phyloP scores from a whole-genome alignment of 2,888 invertebrate genomes.

The Pseudococcus jackbeardsleyi region DNA sequence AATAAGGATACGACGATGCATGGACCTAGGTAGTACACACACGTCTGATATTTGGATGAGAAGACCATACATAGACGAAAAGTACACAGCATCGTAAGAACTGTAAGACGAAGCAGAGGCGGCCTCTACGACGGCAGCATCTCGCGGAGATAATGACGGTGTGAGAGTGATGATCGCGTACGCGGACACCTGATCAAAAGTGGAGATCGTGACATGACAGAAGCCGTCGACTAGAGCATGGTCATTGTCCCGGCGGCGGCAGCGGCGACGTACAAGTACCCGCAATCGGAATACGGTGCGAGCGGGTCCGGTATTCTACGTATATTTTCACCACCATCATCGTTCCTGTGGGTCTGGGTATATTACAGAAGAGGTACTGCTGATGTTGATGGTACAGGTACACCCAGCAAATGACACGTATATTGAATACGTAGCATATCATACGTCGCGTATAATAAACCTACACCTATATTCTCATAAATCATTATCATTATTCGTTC shows the following conservation, averaged over 20 bases:
- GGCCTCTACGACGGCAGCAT: not conserved
- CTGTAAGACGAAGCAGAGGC: not conserved
- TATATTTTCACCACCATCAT: slow-evolving; percentile 35
- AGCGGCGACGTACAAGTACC: not conserved
- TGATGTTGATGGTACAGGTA: not conserved
- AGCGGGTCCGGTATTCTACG: slow-evolving; percentile 29
- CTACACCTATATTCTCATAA: slow-evolving; percentile 47
- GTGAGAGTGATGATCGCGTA: slow-evolving; percentile 40
- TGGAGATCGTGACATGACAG: slow-evolving; percentile 64
- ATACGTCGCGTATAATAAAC: not conserved
- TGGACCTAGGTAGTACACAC: not conserved
- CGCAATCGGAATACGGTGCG: not conserved
- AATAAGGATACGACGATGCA: not conserved
- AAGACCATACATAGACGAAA: not conserved
- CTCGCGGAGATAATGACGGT: slow-evolving; percentile 53
- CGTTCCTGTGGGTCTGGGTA: not conserved
- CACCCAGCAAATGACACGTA: slow-evolving; percentile 1
- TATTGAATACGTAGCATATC: not conserved
- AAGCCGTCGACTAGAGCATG: slow-evolving; percentile 54
- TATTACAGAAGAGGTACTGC: not conserved
- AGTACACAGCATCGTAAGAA: not conserved
- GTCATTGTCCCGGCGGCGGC: slow-evolving; percentile 51
- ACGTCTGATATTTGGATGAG: not conserved
- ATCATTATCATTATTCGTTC: slow-evolving; percentile 64
- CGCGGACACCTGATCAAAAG: slow-evolving; percentile 63